Evolutionary conservation across 2,113 vertebrate species (phyloP), one percentile per base, ranked within the genome.

Genomic region (Nerophis ophidion): DNA sequence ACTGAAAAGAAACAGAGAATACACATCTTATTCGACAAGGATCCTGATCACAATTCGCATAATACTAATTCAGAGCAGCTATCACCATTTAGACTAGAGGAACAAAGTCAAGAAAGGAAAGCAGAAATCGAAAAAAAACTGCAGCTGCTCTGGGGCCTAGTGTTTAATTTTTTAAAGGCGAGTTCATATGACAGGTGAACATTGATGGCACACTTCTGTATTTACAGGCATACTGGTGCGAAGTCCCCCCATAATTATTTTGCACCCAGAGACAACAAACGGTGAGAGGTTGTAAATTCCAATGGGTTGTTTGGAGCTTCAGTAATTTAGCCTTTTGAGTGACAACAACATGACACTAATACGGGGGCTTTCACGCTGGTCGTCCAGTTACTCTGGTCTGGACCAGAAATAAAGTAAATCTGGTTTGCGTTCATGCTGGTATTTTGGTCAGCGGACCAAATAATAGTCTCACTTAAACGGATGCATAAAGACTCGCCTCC

Each of bases 91-190:
- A 10, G 26, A 26, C 26, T 26, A 26, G 44, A 71, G 34, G 65
- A 63, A 9, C 70, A 80, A 78, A 73, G 79, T 83, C 68, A 70
- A 61, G 1, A 35, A 45, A 67, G 53, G 49, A 81, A 74, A 60
- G 40, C 36, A 62, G 46, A 68, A 5, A 2, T 36, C 47, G 44
- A 49, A 8, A 60, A 46, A 61, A 74, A n/a, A n/a, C n/a, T n/a
- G 67, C 72, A 74, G 72, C 71, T 57, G 10, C n/a, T 45, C 34
- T 38, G 5, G 36, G 36, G 36, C 17, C 48, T 11, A 3, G n/a
- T 46, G 53, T 51, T 48, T 63, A 13, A 71, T 60, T 51, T 68
- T 63, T 47, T 52, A 60, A 65, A 71, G 74, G 58, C 55, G 8
- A 66, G 6, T 16, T 48, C 47, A 48, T 44, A 16, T 48, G 15